These are phyloP conservation scores for Anhinga anhinga DNA, from an alignment of 2,113 vertebrate genomes.

Conservation along the genomic window DNA sequence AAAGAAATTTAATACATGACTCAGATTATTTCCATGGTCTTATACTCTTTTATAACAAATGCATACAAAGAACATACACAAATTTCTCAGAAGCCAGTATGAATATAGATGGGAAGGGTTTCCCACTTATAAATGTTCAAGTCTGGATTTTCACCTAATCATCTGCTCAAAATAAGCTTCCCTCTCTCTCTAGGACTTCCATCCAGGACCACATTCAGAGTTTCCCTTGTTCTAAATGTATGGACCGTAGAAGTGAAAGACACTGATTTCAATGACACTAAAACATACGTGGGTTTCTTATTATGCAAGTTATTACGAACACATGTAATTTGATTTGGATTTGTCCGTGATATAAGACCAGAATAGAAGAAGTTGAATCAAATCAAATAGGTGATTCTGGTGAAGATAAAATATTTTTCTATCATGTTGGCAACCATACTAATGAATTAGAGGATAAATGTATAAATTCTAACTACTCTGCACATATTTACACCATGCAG, in stretches of 20 bases:
- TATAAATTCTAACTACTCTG: neutral
- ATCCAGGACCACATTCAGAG: neutral
- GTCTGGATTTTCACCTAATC: neutral
- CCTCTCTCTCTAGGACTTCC: neutral
- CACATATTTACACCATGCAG: neutral
- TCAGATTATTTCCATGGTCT: neutral
- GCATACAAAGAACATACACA: neutral
- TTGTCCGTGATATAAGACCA: neutral
- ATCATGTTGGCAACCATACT: neutral
- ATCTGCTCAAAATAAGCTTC: neutral
- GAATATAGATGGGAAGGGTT: neutral
- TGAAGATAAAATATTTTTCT: neutral
- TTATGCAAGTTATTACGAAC: neutral
- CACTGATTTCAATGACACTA: neutral
- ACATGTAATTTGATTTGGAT: neutral
- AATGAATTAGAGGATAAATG: neutral
- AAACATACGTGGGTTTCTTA: neutral
- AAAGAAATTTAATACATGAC: neutral
- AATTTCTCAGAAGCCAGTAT: neutral
- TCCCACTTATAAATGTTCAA: neutral
- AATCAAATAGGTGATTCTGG: neutral
- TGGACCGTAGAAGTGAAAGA: neutral
- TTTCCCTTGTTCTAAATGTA: neutral
- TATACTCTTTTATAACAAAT: neutral
- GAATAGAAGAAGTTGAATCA: neutral